phyloP scores from a whole-genome alignment of 2,888 invertebrate species.

The Mechanitis mazaeus region DNA sequence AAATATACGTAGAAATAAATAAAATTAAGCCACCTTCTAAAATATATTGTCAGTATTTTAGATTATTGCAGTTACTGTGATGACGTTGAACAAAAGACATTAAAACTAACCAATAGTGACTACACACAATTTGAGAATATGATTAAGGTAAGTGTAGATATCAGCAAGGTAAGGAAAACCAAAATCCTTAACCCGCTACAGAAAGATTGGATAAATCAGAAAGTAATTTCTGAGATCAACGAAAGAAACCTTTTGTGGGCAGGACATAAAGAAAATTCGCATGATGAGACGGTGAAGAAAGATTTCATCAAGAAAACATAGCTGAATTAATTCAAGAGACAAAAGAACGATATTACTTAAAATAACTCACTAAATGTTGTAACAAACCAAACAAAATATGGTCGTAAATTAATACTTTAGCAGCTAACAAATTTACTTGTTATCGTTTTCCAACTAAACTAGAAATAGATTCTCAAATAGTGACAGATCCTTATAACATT shows the following conservation, averaged over 20 bases:
- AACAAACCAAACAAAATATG: not conserved
- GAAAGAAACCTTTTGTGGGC: conserved; percentile 8
- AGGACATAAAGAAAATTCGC: conserved; percentile 2
- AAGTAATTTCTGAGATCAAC: conserved; percentile 11
- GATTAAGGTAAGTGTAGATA: not conserved
- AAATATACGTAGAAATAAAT: conserved; percentile 14
- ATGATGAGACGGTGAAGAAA: not conserved
- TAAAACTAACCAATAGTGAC: not conserved
- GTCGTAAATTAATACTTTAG: not conserved
- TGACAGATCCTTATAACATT: not conserved
- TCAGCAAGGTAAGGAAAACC: not conserved
- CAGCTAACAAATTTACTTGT: not conserved
- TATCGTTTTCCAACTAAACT: not conserved
- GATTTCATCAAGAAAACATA: not conserved
- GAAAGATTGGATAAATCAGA: conserved; percentile 9
- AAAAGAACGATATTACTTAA: not conserved
- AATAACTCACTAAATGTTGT: not conserved
- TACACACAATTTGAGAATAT: not conserved
- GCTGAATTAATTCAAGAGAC: not conserved
- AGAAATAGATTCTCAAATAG: not conserved
- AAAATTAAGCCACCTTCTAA: conserved; percentile 9
- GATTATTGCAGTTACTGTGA: not conserved
- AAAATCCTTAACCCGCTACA: conserved; percentile 6
- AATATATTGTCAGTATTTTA: not conserved
- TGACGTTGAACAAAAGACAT: not conserved